phyloP scores from a whole-genome alignment of 2,113 vertebrate species.

The Actinemys pallida region DNA sequence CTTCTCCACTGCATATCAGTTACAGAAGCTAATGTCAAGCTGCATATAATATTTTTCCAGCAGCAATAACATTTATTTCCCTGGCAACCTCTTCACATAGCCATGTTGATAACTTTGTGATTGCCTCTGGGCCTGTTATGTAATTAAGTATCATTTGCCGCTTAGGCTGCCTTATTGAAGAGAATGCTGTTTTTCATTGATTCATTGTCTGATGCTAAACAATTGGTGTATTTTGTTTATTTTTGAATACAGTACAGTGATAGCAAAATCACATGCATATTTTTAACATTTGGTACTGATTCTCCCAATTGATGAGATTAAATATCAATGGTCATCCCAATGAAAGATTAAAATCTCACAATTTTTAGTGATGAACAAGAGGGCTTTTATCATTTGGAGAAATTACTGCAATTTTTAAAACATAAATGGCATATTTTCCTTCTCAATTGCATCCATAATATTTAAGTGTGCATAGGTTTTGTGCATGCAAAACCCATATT shows the following conservation, averaged over 20 bases:
- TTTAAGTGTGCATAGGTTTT: neutral
- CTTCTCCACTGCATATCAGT: neutral
- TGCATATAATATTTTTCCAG: neutral
- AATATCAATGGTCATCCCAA: neutral
- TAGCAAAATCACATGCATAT: neutral
- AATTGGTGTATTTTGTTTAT: neutral
- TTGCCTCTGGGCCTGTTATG: neutral
- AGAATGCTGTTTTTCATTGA: neutral
- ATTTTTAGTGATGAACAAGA: neutral
- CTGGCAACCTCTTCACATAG: accelerated
- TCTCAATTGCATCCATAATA: neutral
- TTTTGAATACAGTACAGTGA: neutral
- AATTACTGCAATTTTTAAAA: neutral
- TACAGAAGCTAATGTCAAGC: neutral
- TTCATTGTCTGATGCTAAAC: neutral
- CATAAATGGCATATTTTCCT: neutral
- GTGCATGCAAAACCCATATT: neutral
- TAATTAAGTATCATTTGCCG: neutral
- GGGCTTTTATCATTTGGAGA: neutral
- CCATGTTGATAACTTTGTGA: neutral
- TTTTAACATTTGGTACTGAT: neutral
- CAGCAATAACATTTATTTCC: neutral
- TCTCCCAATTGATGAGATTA: neutral
- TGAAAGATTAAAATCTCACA: neutral
- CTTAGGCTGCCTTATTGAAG: neutral